Percentiles rank a stretch among this genome's conserved stretches.
These are phyloP conservation scores for Lochmaea crataegi DNA, from an alignment of 2,888 invertebrate genomes.

Conservation along the genomic window DNA sequence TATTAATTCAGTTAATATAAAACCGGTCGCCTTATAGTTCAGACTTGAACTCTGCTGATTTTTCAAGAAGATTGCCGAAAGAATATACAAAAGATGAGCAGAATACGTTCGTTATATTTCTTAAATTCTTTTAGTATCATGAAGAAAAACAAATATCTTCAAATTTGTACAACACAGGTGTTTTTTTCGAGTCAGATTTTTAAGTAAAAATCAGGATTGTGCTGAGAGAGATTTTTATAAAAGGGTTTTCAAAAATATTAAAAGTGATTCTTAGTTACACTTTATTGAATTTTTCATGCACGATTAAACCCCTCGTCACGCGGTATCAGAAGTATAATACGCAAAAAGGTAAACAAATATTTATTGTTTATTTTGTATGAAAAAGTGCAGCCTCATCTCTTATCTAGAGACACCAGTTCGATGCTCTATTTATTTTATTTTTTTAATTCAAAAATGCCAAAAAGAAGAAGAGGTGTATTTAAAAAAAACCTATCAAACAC, in stretches of 20 bases:
- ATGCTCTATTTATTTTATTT: too few relatives aligned
- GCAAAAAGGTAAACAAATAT: neutral
- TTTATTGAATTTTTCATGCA: conserved; percentile 1
- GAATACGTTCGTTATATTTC: neutral
- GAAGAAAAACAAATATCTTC: neutral
- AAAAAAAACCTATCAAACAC: too few relatives aligned
- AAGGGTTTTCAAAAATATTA: neutral
- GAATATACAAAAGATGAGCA: too few relatives aligned
- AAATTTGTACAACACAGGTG: neutral
- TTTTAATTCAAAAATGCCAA: too few relatives aligned
- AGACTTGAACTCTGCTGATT: too few relatives aligned
- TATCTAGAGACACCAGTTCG: too few relatives aligned
- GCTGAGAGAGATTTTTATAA: neutral
- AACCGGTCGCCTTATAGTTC: too few relatives aligned
- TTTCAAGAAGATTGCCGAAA: too few relatives aligned
- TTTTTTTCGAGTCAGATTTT: neutral
- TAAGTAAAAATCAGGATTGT: neutral
- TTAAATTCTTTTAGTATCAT: too few relatives aligned
- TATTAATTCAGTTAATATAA: too few relatives aligned
- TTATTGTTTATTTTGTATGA: neutral
- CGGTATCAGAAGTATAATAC: neutral
- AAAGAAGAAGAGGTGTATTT: too few relatives aligned
- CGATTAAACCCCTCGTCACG: conserved; percentile 2
- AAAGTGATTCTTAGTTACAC: neutral
- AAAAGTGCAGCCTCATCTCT: neutral